Evolutionary conservation across 2,888 invertebrate species (phyloP), one percentile per base, ranked within the genome.

Genomic region (Aproaerema taeniolella): DNA sequence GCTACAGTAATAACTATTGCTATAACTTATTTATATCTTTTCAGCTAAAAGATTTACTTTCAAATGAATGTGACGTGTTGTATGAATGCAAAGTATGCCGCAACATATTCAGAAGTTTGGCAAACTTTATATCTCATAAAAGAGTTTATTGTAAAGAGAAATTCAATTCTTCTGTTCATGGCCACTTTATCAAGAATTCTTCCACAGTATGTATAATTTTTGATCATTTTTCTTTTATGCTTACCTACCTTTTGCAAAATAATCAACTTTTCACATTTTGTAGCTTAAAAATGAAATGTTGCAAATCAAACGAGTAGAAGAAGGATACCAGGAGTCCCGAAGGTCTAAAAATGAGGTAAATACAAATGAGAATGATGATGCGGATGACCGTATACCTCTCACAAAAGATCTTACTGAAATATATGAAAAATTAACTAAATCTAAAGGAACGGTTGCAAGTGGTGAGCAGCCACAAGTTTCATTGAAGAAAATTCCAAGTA

Each of bases 41-140:
- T 55, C 76, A 95, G 93, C 89, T 95, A 14, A 90, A 91, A 52
- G 88, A 90, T 52, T 82, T 95, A 38, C 83, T 97, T 24, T 83
- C 91, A 20, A 90, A 92, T 61, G 97, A 97, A 82, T 96, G 96
- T 88, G 94, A 95, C 69, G 77, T 96, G 42, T 89, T 97, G 56
- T 94, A 95, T 75, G 97, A 97, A 75, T 97, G 97, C 75, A 92
- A 92, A 71, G 90, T 93, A 12, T 97, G 97, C 65, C 89, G 93
- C 24, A 95, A 92, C 61, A 88, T 97, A 60, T 97, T 95, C 69
- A 89, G 97, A 53, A 95, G 95, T 67, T 81, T 97, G 48, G 92
- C 93, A 10, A 96, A 97, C 79, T 95, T 96, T 64, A 90, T 97
- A 52, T 92, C 95, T 24, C 97, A 97, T 70, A 97, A 97, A 77